Evolutionary conservation across 2,888 invertebrate genomes (phyloP).

Genomic region (Cosmia trapezina): DNA sequence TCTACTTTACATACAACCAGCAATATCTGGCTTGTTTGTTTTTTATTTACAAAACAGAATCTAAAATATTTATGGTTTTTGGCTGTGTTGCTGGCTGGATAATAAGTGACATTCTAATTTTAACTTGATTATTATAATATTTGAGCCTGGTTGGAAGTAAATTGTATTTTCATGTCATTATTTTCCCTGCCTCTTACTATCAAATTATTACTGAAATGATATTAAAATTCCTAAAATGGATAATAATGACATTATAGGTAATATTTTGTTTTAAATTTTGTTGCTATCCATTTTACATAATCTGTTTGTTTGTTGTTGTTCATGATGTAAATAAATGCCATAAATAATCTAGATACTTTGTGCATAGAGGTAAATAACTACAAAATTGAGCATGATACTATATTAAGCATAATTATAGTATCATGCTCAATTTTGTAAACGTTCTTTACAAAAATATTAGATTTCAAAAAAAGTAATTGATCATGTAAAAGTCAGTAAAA

Average conservation of each 20-base stretch:
- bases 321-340: background rate
- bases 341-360: too few relatives aligned
- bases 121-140: background rate
- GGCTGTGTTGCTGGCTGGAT: background rate
- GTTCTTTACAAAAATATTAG: background rate
- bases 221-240: background rate
- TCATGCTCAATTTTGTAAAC: too few relatives aligned
- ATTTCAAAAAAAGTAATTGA: background rate
- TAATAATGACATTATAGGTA: background rate
- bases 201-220: background rate
- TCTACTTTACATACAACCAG: background rate
- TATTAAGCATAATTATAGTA: too few relatives aligned
- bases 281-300: background rate
- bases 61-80: background rate
- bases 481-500: slow-evolving; percentile 6
- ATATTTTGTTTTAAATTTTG: background rate
- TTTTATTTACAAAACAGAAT: background rate
- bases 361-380: background rate
- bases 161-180: slow-evolving; percentile 1
- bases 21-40: background rate
- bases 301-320: background rate
- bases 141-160: background rate
- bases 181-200: background rate
- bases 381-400: slow-evolving; percentile 10
- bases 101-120: background rate